Evolutionary conservation across 2,113 vertebrate species (phyloP).

Genomic region (Gymnobelideus leadbeateri): DNA sequence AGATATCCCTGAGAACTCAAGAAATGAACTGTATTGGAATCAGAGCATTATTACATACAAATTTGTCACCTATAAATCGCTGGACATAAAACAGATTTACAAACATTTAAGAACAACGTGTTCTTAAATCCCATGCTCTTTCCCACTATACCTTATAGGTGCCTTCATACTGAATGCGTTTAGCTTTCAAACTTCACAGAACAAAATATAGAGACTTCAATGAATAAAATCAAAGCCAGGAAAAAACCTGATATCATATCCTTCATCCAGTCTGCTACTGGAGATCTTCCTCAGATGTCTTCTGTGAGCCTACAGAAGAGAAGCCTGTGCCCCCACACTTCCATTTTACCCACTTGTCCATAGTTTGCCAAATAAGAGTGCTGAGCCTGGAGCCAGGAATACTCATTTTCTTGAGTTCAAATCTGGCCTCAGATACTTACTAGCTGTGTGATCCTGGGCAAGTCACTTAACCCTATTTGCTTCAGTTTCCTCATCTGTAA

Average conservation of each 20-base stretch:
- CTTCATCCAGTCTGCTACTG: neutral
- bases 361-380: neutral
- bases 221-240: neutral
- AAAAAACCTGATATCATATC: neutral
- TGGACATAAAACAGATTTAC: neutral
- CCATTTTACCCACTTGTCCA: neutral
- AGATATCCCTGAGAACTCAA: neutral
- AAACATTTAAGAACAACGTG: neutral
- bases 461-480: neutral
- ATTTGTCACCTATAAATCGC: neutral
- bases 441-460: neutral
- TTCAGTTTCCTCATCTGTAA: neutral
- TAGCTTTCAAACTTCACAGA: neutral
- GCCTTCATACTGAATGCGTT: neutral
- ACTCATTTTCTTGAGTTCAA: neutral
- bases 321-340: neutral
- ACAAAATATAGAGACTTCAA: neutral
- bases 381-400: neutral
- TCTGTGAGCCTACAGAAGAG: neutral
- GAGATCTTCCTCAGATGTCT: neutral
- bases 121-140: neutral
- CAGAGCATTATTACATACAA: neutral
- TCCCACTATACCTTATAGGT: neutral
- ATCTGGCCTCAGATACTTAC: no score
- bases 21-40: neutral